Evolutionary conservation across 2,797 vertebrate genomes (phyloP), one percentile per base, ranked within the genome.

Genomic region (Salarias fasciatus): DNA sequence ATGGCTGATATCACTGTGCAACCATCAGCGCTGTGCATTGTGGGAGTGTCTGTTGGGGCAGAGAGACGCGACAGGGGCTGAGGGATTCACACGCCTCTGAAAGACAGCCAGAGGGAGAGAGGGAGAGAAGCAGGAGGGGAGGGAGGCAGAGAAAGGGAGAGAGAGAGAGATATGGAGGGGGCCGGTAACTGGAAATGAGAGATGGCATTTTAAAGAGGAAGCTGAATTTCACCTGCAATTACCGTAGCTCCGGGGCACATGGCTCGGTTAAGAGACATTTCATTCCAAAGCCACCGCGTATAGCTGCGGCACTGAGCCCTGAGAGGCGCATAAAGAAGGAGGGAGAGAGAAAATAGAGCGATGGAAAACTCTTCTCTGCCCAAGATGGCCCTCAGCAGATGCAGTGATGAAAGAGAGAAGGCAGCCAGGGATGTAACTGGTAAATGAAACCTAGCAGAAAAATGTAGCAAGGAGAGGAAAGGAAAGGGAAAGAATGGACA

Each of bases 171-270:
- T 89, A 89, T 62, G 53, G 82, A 86, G 89, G 89, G 86, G 86
- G 87, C 79, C 79, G 80, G 85, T 89, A 89, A 91, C 91, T 92
- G 92, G 90, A 92, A 92, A 92, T 92, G 90, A 93, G 91, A 93
- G 91, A 91, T 92, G 91, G 90, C 89, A 89, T 92, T 93, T 93
- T 93, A 93, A 93, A 92, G 90, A 92, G 91, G 92, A 92, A 90
- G 91, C 91, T 88, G 92, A 92, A 92, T 93, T 93, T 92, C 92
- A 93, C 92, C 92, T 93, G 92, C 91, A 92, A 93, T 93, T 93
- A 93, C 91, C 89, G 91, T 93, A 91, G 91, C 91, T 92, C 80
- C 85, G 72, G 92, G 91, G 88, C 89, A 91, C 84, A 86, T 79
- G 89, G 89, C 90, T 90, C 86, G 86, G 87, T 87, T 92, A 92